These are phyloP conservation scores for Ophion costatus DNA, from an alignment of 2,888 invertebrate genomes.

Conservation along the genomic window DNA sequence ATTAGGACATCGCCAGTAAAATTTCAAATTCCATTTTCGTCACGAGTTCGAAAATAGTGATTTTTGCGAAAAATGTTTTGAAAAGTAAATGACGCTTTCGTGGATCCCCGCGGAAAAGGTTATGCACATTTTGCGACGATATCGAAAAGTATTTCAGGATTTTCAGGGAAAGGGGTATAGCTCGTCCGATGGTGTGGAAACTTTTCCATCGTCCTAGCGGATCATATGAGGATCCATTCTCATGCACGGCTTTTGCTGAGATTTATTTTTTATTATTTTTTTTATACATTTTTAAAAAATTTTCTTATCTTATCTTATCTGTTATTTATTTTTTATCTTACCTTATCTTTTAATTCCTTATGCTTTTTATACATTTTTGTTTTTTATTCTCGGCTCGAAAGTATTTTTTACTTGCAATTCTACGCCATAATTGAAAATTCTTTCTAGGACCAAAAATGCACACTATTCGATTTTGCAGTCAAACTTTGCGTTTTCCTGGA, in stretches of 20 bases:
- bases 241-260: neutral
- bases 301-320: too few species aligned
- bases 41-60: neutral
- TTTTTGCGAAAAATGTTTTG: neutral
- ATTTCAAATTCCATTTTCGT: neutral
- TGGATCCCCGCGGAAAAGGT: neutral
- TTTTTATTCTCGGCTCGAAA: neutral
- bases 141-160: neutral
- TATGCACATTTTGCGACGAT: neutral
- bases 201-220: neutral
- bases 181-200: neutral
- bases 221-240: neutral
- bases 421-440: too few species aligned
- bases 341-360: too few species aligned
- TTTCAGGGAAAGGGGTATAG: neutral
- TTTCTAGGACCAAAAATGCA: neutral
- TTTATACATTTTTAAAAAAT: too few species aligned
- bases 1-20: too few species aligned
- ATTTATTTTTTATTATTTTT: too few species aligned
- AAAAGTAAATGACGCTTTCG: neutral
- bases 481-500: neutral
- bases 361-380: neutral
- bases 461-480: neutral
- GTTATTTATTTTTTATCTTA: too few species aligned
- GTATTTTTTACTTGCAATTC: neutral